Conservation (phyloP, 2,113 vertebrate genomes). For the Mugil cephalus region DNA sequence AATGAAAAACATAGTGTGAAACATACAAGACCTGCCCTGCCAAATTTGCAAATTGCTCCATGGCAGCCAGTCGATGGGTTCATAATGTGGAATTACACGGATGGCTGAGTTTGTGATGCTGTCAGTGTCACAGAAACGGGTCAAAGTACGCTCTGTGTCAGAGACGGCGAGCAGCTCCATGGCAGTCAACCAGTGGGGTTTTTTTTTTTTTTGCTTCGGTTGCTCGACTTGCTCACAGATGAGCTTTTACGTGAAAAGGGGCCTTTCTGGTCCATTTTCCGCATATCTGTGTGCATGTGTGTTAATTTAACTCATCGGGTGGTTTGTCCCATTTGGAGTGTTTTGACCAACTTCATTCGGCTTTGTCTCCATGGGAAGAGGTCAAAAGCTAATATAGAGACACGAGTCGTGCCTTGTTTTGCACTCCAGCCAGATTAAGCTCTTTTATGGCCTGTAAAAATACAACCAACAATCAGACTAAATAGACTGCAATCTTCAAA, state of each 20-base stretch:
- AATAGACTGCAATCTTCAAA: too few species aligned
- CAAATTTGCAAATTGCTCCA: slow-evolving; percentile 11
- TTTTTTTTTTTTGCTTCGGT: neutral
- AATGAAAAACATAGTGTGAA: slow-evolving; percentile 48
- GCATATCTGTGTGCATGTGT: slow-evolving; percentile 28
- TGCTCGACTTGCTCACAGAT: slow-evolving; percentile 22
- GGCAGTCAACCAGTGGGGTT: neutral
- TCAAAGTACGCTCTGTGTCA: neutral
- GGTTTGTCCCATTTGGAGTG: slow-evolving; percentile 63
- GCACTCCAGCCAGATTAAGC: slow-evolving; percentile 30
- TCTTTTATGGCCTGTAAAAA: too few species aligned
- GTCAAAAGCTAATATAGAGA: slow-evolving; percentile 58
- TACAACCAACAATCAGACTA: too few species aligned
- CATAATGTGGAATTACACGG: slow-evolving; percentile 23
- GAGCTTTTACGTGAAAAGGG: slow-evolving; percentile 26
- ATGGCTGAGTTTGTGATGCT: slow-evolving; percentile 24
- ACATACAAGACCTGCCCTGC: slow-evolving; percentile 30
- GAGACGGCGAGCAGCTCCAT: neutral
- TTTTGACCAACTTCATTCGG: slow-evolving; percentile 59
- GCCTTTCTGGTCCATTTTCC: slow-evolving; percentile 52
- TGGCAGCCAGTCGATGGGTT: slow-evolving; percentile 33
- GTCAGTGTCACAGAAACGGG: slow-evolving; percentile 21
- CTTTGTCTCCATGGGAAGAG: slow-evolving; percentile 62
- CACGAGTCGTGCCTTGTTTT: slow-evolving; percentile 65
- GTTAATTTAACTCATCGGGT: slow-evolving; percentile 53